These are phyloP conservation scores for Lagopus muta DNA, from an alignment of 2,113 vertebrate genomes.

Conservation along the genomic window DNA sequence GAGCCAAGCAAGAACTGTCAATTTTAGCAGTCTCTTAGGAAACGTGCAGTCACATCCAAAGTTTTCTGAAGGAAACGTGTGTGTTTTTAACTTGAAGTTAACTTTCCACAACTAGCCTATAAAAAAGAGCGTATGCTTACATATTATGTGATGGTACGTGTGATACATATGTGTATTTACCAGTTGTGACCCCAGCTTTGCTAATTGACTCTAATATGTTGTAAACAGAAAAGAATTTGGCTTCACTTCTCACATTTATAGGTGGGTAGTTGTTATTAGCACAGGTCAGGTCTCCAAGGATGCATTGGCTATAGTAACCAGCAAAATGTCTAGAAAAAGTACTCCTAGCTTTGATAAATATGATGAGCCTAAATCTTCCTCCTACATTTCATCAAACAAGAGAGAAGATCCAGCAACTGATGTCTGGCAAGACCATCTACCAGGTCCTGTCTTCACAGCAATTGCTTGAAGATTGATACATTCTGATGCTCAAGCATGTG, in stretches of 20 bases:
- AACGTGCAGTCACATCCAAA: background rate
- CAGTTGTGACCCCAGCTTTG: background rate
- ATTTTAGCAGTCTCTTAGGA: background rate
- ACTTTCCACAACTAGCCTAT: background rate
- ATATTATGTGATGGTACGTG: background rate
- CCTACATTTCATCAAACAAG: background rate
- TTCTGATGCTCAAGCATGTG: background rate
- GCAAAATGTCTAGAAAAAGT: background rate
- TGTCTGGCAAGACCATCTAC: background rate
- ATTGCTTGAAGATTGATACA: background rate
- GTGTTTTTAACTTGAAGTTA: background rate
- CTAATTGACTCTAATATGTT: background rate
- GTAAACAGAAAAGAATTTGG: background rate
- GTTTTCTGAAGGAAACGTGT: background rate
- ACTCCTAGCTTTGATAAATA: background rate
- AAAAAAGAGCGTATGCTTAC: fast-evolving
- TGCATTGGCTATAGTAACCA: background rate
- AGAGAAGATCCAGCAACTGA: background rate
- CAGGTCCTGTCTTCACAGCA: fast-evolving
- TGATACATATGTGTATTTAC: background rate
- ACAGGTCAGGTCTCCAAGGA: background rate
- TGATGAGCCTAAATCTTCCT: background rate
- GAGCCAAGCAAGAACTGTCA: background rate
- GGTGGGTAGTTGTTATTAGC: background rate
- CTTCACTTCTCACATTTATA: background rate